Percentiles rank a stretch among this genome's conserved stretches.
phyloP scores from a whole-genome alignment of 2,113 vertebrate species.

The Setophaga kirtlandii region DNA sequence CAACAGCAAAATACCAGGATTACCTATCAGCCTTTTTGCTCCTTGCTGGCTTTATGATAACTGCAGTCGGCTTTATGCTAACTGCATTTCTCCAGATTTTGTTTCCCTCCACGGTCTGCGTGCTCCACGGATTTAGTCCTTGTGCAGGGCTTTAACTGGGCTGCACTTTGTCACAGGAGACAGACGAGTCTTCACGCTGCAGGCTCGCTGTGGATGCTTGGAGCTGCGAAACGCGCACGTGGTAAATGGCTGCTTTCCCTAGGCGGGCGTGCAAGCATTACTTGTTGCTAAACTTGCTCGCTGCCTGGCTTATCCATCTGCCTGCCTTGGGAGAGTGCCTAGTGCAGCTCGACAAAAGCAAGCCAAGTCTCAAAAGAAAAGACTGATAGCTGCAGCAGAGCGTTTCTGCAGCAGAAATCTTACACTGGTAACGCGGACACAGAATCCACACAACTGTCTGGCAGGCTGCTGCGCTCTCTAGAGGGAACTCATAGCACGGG shows the following conservation, averaged over 20 bases:
- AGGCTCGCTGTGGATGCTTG: not conserved
- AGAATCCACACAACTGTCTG: not conserved
- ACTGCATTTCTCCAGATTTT: not conserved
- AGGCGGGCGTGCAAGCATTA: not conserved
- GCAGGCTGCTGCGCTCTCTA: conserved; percentile 51
- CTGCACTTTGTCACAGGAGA: not conserved
- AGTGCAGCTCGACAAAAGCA: not conserved
- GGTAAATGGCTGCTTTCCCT: not conserved
- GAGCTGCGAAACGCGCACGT: not conserved
- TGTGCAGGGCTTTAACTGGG: not conserved
- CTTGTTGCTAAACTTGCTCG: conserved; percentile 31
- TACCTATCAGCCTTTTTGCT: not conserved
- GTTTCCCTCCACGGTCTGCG: not conserved
- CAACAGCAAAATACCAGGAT: not conserved
- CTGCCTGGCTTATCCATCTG: not conserved
- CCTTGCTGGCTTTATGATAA: not conserved
- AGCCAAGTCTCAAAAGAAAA: not conserved
- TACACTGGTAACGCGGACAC: not conserved
- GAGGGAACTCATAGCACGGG: not conserved
- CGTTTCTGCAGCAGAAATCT: not conserved
- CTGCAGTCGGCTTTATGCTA: not conserved
- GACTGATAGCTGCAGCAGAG: not conserved
- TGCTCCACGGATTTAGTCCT: not conserved
- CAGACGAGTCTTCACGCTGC: rapidly evolving
- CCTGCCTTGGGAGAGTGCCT: not conserved